Evolutionary conservation across 35 echinoderm and acorn worm genomes (phyloP).

Genomic region (Stichopus chloronotus): DNA sequence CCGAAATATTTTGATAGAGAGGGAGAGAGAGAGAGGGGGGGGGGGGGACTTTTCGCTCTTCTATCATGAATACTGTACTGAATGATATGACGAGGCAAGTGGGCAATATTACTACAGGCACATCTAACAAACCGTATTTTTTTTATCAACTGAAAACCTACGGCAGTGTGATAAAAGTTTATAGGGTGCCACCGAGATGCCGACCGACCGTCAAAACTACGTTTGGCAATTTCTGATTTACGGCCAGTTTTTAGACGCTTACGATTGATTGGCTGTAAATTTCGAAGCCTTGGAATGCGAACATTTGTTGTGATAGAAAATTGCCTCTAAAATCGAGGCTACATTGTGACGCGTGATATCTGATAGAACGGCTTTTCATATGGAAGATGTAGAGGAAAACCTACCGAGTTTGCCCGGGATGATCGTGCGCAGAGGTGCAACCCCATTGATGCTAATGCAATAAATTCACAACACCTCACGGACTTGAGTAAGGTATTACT

Average conservation of each 20-base stretch:
- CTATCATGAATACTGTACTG: neutral
- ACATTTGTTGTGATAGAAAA: slow-evolving; percentile 22
- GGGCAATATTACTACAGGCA: neutral
- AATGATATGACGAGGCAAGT: neutral
- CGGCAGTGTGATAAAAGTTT: slow-evolving; percentile 1
- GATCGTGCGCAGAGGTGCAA: too few relatives aligned
- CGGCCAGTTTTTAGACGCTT: neutral
- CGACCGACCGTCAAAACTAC: neutral
- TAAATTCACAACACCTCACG: too few relatives aligned
- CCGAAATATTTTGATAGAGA: slow-evolving; percentile 22
- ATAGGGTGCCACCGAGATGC: neutral
- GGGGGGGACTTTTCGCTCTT: neutral
- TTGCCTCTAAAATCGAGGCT: neutral
- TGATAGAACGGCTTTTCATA: too few relatives aligned
- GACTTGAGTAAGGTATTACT: too few relatives aligned
- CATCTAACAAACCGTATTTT: neutral
- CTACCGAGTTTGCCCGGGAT: too few relatives aligned
- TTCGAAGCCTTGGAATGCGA: neutral
- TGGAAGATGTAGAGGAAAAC: too few relatives aligned
- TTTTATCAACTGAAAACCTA: neutral
- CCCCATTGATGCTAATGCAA: too few relatives aligned
- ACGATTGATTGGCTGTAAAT: neutral
- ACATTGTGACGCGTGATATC: neutral
- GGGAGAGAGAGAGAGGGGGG: too few relatives aligned
- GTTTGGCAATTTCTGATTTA: neutral